Conservation (phyloP, 2,797 vertebrate species). For the Acestrorhynchus altus region DNA sequence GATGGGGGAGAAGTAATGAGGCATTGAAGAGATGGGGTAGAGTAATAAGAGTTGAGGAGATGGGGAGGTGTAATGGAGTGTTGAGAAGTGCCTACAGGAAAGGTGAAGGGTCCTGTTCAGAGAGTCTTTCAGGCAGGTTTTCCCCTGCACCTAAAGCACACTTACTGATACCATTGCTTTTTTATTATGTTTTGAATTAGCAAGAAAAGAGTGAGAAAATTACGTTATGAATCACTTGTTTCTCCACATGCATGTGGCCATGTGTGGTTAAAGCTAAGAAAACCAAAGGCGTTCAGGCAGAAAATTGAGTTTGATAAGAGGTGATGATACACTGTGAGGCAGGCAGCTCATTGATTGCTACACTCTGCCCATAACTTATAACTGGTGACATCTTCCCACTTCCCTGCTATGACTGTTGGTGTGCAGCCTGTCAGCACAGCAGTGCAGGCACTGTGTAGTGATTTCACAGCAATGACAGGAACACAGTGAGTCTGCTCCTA, state of each 20-base stretch:
- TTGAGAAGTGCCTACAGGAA: too few species aligned
- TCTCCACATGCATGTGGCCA: conserved; percentile 28
- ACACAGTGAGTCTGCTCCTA: conserved; percentile 69
- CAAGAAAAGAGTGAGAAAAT: too few species aligned
- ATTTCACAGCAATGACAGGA: conserved; percentile 38
- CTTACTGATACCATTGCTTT: too few species aligned
- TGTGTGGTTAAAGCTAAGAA: conserved; percentile 25
- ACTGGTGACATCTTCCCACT: conserved; percentile 36
- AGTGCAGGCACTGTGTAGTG: conserved; percentile 14
- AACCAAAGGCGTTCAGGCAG: neutral
- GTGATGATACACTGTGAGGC: neutral
- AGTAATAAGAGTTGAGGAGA: too few species aligned
- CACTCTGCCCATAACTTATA: conserved; percentile 37
- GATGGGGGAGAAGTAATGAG: too few species aligned
- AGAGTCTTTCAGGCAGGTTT: too few species aligned
- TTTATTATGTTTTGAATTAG: too few species aligned
- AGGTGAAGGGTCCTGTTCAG: too few species aligned
- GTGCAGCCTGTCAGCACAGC: conserved; percentile 20
- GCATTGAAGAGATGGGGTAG: too few species aligned
- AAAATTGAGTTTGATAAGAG: conserved; percentile 27
- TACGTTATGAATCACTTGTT: conserved; percentile 23
- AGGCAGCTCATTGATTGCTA: conserved; percentile 30
- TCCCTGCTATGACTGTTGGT: conserved; percentile 15
- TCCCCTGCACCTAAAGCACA: too few species aligned
- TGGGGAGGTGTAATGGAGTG: too few species aligned